These are phyloP conservation scores for Macrotrachela quadricornifera DNA, from an alignment of 1,140 invertebrate genomes.

Conservation along the genomic window DNA sequence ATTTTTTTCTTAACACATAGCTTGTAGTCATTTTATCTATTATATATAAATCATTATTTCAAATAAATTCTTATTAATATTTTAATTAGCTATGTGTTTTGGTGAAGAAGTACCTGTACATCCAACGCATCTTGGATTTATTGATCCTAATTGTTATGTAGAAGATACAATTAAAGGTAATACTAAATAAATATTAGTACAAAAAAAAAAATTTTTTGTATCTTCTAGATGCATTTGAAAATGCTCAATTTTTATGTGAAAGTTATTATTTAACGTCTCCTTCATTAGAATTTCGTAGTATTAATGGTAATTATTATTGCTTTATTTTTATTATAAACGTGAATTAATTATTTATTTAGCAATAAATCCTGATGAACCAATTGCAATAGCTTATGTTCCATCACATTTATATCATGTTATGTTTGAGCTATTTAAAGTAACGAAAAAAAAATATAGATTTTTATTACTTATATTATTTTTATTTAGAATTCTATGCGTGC, in stretches of 20 bases:
- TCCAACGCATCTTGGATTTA: conserved; percentile 70
- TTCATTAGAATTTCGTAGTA: conserved; percentile 32
- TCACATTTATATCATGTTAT: conserved; percentile 96
- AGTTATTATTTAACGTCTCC: conserved; percentile 84
- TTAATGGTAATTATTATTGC: too few relatives aligned
- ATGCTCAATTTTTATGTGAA: conserved; percentile 87
- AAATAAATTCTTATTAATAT: too few relatives aligned
- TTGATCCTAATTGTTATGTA: conserved; percentile 76
- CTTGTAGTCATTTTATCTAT: too few relatives aligned
- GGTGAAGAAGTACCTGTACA: conserved; percentile 48
- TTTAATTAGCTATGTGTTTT: conserved; percentile 56
- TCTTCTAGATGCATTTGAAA: conserved; percentile 73
- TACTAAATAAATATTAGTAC: too few relatives aligned
- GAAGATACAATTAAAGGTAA: conserved; percentile 11
- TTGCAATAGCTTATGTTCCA: conserved; percentile 80
- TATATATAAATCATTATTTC: too few relatives aligned
- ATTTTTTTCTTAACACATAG: too few relatives aligned
- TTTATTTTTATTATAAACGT: too few relatives aligned
- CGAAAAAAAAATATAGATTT: conserved; percentile 12
- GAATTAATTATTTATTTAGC: too few relatives aligned
- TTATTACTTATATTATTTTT: background rate
- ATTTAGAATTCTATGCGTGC: conserved; percentile 73
- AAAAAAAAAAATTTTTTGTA: conserved; percentile 34
- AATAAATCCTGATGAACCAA: conserved; percentile 17
- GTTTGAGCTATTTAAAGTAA: conserved; percentile 78